Percentiles rank a stretch among this genome's conserved stretches.
phyloP scores from a whole-genome alignment of 2,797 vertebrate species.

The Zenarchopterus dispar region DNA sequence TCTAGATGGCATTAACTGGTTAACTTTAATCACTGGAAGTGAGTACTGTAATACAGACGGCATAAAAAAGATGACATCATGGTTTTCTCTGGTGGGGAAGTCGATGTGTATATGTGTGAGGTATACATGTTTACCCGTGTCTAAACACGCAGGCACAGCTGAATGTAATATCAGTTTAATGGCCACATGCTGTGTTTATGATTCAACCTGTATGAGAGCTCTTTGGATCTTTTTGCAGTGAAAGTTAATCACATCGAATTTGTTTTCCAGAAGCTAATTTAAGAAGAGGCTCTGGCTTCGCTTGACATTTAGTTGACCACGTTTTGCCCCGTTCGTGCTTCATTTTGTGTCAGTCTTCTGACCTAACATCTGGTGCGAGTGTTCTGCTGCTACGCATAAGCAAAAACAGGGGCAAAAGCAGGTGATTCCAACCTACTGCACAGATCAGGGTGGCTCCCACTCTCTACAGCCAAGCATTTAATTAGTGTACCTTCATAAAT shows the following conservation, averaged over 20 bases:
- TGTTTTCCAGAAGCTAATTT: constrained; percentile 65
- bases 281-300: constrained; percentile 51
- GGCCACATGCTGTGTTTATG: constrained; percentile 47
- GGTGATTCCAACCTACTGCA: constrained; percentile 62
- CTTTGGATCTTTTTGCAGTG: constrained; percentile 40
- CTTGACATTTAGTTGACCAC: constrained; percentile 62
- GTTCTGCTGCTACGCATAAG: constrained; percentile 23
- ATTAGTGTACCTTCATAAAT: constrained; percentile 50
- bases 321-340: constrained; percentile 54
- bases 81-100: constrained; percentile 70
- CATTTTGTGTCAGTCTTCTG: constrained; percentile 50
- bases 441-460: constrained; percentile 42
- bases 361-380: constrained; percentile 32
- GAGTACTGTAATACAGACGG: constrained; percentile 60
- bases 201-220: constrained; percentile 55
- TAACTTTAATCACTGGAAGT: constrained; percentile 47
- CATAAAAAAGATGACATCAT: constrained; percentile 81
- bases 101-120: constrained; percentile 52
- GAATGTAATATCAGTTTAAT: constrained; percentile 61
- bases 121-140: constrained; percentile 36
- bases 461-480: constrained; percentile 58
- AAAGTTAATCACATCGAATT: constrained; percentile 55
- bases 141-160: constrained; percentile 50
- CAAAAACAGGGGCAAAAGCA: constrained; percentile 14
- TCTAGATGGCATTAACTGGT: constrained; percentile 77